phyloP scores from a whole-genome alignment of 2,888 invertebrate genomes.

The Yponomeuta cagnagella region DNA sequence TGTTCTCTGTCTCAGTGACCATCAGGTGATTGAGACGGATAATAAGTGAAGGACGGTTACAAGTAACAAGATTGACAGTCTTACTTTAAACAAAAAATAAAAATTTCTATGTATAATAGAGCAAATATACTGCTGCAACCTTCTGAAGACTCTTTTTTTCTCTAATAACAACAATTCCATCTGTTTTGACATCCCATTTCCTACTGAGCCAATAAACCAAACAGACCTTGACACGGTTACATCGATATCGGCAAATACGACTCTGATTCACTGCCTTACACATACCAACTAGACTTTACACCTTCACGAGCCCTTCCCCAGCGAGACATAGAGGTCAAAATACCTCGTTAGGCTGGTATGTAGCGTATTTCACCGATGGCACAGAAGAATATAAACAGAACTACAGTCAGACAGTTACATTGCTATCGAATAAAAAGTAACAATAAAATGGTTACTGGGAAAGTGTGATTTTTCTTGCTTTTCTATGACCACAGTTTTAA shows the following conservation, averaged over 20 bases:
- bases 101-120: no score
- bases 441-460: no score
- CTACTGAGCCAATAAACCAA: background rate
- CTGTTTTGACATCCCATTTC: background rate
- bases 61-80: no score
- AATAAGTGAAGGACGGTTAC: no score
- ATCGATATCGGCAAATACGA: background rate
- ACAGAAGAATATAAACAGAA: background rate
- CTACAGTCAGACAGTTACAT: background rate
- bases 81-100: no score
- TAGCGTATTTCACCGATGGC: background rate
- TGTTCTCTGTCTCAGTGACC: no score
- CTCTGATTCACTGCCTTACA: conserved; percentile 2
- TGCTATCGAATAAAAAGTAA: no score
- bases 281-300: background rate
- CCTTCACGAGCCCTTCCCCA: background rate
- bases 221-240: conserved; percentile 2
- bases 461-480: no score
- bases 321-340: background rate
- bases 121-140: background rate
- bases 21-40: no score
- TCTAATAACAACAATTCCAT: background rate
- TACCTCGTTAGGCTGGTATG: background rate
- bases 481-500: no score
- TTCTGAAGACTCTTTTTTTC: background rate